Conservation (phyloP, 2,888 invertebrate genomes). For the Xestoiulus laeticollis region DNA sequence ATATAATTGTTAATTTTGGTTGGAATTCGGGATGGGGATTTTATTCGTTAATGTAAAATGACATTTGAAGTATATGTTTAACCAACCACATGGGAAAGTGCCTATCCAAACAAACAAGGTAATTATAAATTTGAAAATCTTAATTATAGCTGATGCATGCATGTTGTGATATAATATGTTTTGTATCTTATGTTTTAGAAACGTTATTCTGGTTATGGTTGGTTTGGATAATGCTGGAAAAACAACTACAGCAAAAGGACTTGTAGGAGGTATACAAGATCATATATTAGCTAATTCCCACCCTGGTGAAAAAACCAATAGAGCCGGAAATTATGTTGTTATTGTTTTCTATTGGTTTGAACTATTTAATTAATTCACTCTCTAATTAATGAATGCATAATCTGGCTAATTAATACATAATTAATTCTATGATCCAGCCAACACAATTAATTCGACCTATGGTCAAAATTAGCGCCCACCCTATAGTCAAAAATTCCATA, state of each 20-base stretch:
- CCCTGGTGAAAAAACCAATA: too few relatives aligned
- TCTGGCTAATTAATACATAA: too few relatives aligned
- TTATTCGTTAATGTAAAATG: constrained; percentile 4
- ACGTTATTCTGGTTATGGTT: constrained; percentile 60
- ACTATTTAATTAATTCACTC: too few relatives aligned
- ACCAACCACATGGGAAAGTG: constrained; percentile 41
- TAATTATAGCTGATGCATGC: background rate
- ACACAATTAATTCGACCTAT: too few relatives aligned
- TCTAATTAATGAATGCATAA: too few relatives aligned
- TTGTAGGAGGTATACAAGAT: constrained; percentile 60
- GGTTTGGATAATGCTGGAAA: constrained; percentile 64
- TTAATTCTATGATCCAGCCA: too few relatives aligned
- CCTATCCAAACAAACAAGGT: constrained; percentile 34
- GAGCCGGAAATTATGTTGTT: too few relatives aligned
- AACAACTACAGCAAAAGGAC: constrained; percentile 61
- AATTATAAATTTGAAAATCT: background rate
- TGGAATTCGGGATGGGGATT: background rate
- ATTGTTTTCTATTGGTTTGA: too few relatives aligned
- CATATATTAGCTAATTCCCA: background rate
- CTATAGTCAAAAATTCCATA: too few relatives aligned
- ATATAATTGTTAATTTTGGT: background rate
- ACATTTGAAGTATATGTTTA: background rate
- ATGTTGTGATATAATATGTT: background rate
- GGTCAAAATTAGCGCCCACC: too few relatives aligned
- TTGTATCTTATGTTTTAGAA: constrained; percentile 53